Base-by-base conservation (phyloP, 2,113 vertebrate species). In the Tonatia bakeri region DNA sequence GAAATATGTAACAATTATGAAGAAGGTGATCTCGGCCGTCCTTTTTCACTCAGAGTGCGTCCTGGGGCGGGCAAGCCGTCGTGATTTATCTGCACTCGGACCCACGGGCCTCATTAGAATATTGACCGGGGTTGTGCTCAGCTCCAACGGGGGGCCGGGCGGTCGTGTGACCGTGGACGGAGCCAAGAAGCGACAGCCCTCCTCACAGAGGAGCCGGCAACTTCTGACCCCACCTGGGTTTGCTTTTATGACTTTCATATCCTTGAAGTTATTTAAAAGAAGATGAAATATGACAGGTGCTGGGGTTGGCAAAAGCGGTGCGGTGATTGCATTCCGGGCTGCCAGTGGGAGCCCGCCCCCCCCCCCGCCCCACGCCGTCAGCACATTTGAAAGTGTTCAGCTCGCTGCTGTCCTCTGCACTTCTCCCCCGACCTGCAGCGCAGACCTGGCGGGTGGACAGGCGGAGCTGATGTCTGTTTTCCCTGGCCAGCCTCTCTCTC, bases 171-270 rank as follows among this genome's bases (percentile, higher is more conserved):
- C 90, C 90, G 91, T 88, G 94, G 96, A 97, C 98, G 97, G 96
- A 98, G 97, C 90, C 98, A 94, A 98, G 98, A 98, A 96, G 97
- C 97, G 98, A 98, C 98, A 98, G 98, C 97, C 96, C 97, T 98
- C 98, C 96, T 90, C 98, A 97, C 98, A 98, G 97, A 97, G 94
- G 87, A 97, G 96, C 97, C 87, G 20, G 95, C 93, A 98, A 98
- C 98, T 98, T 95, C 97, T 98, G 98, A 98, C 98, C 98, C 96
- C 97, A 97, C 92, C 98, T 97, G 96, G 97, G 96, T 97, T 97
- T 98, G 94, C 96, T 98, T 98, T 99, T 98, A 99, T 99, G 98
- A 98, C 98, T 99, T 99, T 98, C 98, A 98, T 99, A 98, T 98
- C 98, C 98, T 98, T 98, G 98, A 99, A 98, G 98, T 98, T 98